Evolutionary conservation across 2,113 vertebrate species (phyloP).

Genomic region (Osmerus mordax): DNA sequence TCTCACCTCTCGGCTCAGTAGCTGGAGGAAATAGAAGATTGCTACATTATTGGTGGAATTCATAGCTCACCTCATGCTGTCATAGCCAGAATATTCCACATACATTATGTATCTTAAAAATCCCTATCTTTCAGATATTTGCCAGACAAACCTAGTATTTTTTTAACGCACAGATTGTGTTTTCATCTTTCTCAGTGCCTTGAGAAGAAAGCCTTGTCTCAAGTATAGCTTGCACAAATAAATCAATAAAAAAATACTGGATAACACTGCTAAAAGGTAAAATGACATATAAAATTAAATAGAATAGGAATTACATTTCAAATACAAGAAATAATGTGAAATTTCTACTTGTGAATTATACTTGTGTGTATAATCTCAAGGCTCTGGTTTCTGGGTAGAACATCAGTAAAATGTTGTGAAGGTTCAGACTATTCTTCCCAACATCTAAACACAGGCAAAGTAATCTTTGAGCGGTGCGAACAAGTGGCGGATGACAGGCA

Average conservation of each 20-base stretch:
- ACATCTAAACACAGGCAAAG: conserved; percentile 88
- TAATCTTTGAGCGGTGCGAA: conserved; percentile 99
- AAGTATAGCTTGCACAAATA: conserved; percentile 79
- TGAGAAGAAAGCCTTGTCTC: conserved; percentile 75
- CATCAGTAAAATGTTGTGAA: conserved; percentile 62
- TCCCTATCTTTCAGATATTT: conserved; percentile 36
- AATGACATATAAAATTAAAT: conserved; percentile 84
- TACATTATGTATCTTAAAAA: conserved; percentile 44
- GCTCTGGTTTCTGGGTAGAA: conserved; percentile 66
- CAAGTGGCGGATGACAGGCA: conserved; percentile 97
- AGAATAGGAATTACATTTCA: conserved; percentile 86
- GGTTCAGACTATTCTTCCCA: conserved; percentile 39
- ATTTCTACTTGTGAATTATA: conserved; percentile 76
- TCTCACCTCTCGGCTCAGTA: conserved; percentile 73
- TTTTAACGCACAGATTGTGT: conserved; percentile 53
- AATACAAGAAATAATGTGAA: conserved; percentile 83
- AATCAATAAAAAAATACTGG: conserved; percentile 79
- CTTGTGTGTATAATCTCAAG: conserved; percentile 62
- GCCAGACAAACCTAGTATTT: conserved; percentile 30
- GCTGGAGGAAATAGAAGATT: conserved; percentile 64
- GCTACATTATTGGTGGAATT: conserved; percentile 37
- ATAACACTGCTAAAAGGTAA: conserved; percentile 90
- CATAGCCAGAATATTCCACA: conserved; percentile 46
- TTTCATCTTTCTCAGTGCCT: conserved; percentile 67
- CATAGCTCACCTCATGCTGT: conserved; percentile 26